A percentile compares a stretch with the other conserved stretches of the same genome.
phyloP scores from a whole-genome alignment of 2,113 vertebrate genomes.

The Callaeas wilsoni region DNA sequence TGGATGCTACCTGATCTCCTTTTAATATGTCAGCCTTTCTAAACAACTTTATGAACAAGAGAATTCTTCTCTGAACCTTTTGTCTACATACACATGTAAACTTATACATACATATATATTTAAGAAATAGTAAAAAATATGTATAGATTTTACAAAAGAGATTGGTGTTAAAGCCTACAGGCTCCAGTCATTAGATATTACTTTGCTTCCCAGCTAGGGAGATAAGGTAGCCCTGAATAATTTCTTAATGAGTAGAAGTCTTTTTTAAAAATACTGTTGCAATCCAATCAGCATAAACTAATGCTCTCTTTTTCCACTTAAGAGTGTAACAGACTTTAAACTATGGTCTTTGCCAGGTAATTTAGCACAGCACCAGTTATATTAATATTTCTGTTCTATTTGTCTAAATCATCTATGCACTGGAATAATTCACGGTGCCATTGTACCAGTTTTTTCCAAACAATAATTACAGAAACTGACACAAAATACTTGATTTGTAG shows the following conservation, averaged over 20 bases:
- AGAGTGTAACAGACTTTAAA: neutral
- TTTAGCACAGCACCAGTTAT: neutral
- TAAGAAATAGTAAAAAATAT: neutral
- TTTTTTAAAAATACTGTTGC: neutral
- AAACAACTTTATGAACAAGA: neutral
- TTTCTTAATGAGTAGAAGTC: neutral
- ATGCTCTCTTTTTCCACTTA: neutral
- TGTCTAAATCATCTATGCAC: neutral
- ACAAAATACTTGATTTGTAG: constrained; percentile 46
- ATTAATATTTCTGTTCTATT: constrained; percentile 39
- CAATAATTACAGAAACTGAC: constrained; percentile 49
- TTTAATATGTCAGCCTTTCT: neutral
- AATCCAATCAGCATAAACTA: neutral
- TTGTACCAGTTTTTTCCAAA: constrained; percentile 23
- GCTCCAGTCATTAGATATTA: neutral
- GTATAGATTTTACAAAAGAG: neutral
- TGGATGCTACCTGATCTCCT: neutral
- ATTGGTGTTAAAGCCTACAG: neutral
- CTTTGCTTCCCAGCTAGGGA: neutral
- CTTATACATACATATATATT: neutral
- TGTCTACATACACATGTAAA: neutral
- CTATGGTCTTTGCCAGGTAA: neutral
- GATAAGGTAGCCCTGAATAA: neutral
- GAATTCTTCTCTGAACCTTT: neutral
- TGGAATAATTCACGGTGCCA: neutral